Base-by-base conservation (phyloP, 2,113 vertebrate genomes). In the Podarcis muralis region DNA sequence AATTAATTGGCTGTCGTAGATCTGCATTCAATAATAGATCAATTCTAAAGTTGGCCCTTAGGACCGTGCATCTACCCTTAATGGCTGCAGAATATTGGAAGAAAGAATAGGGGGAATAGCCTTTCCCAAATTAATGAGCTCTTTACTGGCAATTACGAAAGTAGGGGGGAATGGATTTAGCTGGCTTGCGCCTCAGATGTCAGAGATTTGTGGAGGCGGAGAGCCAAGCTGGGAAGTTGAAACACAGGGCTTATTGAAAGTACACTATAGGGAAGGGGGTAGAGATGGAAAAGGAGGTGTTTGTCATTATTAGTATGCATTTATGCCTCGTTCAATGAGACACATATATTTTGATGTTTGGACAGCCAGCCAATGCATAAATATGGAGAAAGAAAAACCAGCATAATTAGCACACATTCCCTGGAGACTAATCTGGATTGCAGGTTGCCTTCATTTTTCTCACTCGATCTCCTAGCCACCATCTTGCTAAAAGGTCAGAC, bases 301-400 rank as follows among this genome's bases (percentile, higher is more conserved):
- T 37, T 78, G 48, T 53, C 32, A 53, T 84, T 37, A 69, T 78
- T 53, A 65, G n/a, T 83, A 37, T 78, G 43, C n/a, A 37, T 69
- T 48, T 78, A 88, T 69, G 62, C 69, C 37, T 22, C 11, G 1
- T 35, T 37, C 81, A 88, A 27, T 30, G 43, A 77, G 72, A 25
- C 65, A 30, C 74, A 57, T 69, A 53, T 83, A 69, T 84, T 57
- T 57, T 48, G 59, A 68, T 65, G 76, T 84, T 30, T 25, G 62
- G 35, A 83, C 5, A 88, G 62, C 22, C 62, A 69, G 72, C 74
- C n/a, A 27, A 57, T 68, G 81, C 68, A 88, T 77, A 83, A 88
- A 88, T 53, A 66, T 66, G 37, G 16, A 35, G 13, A 35, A 35
- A 74, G n/a, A 43, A 53, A 18, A 22, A 53, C 48, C 48, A 7